A percentile compares a stretch with the other conserved stretches of the same genome.
These are phyloP conservation scores for Acanthurus leucopareius DNA, from an alignment of 2,797 vertebrate species.

Conservation along the genomic window DNA sequence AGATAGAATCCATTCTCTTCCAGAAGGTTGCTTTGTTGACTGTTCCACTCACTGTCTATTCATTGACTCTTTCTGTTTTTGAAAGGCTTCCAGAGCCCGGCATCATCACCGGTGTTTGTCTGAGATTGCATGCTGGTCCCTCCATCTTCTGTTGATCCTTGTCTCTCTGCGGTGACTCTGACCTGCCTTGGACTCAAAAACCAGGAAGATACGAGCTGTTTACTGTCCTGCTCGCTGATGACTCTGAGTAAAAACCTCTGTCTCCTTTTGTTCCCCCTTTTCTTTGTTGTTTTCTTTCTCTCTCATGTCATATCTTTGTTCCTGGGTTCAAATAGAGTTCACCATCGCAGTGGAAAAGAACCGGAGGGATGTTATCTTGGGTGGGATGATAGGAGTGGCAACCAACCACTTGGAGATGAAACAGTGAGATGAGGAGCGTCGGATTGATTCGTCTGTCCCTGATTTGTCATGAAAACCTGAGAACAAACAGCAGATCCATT, in stretches of 20 bases:
- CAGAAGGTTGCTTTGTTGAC: constrained; percentile 43
- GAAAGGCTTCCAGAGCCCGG: background rate
- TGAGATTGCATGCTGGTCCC: constrained; percentile 9
- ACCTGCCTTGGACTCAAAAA: constrained; percentile 14
- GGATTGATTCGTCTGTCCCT: constrained; percentile 41
- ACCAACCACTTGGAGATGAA: constrained; percentile 42
- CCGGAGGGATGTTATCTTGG: constrained; percentile 52
- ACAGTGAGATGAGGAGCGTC: constrained; percentile 32
- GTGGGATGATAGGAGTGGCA: constrained; percentile 56
- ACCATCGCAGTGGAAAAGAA: constrained; percentile 56
- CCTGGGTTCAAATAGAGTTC: constrained; percentile 72
- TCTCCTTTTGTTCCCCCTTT: constrained; percentile 18
- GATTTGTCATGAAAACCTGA: constrained; percentile 6
- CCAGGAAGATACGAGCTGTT: background rate
- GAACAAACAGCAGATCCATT: constrained; percentile 5
- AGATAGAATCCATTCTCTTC: constrained; percentile 59
- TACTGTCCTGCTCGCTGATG: constrained; percentile 25
- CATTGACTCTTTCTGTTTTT: constrained; percentile 3
- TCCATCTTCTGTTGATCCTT: constrained; percentile 19
- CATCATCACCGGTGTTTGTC: constrained; percentile 7
- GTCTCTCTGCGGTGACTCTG: constrained; percentile 1
- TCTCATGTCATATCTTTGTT: constrained; percentile 55
- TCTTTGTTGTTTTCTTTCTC: background rate
- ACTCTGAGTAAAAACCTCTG: constrained; percentile 18
- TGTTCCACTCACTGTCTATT: constrained; percentile 28